A percentile compares a stretch with the other conserved stretches of the same genome.
Evolutionary conservation across 2,113 vertebrate species (phyloP).

Genomic region (Stegostoma tigrinum): DNA sequence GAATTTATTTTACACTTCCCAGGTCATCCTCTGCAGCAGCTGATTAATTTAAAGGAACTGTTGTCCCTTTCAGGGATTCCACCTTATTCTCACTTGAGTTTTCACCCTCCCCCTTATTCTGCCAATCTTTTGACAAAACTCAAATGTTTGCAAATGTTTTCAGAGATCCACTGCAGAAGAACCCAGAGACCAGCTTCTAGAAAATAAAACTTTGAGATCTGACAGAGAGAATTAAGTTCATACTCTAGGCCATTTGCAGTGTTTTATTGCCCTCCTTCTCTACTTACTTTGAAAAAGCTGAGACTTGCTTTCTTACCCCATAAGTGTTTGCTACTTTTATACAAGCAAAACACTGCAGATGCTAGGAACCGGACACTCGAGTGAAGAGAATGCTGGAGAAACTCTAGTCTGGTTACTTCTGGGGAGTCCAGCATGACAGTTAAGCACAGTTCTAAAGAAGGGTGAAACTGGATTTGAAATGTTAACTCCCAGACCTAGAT

Average conservation of each 20-base stretch:
- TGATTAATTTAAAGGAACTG: too few species aligned
- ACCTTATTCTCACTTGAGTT: neutral
- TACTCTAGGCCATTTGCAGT: neutral
- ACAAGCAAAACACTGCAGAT: too few species aligned
- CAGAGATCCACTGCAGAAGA: neutral
- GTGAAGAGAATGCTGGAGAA: too few species aligned
- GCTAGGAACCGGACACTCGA: too few species aligned
- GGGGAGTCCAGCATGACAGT: too few species aligned
- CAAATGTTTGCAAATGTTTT: neutral
- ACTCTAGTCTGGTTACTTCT: too few species aligned
- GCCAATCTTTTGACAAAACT: neutral
- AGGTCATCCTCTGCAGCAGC: neutral
- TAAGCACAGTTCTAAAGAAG: too few species aligned
- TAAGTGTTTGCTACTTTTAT: neutral
- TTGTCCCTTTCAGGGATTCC: too few species aligned
- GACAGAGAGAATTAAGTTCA: neutral
- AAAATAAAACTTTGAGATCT: neutral
- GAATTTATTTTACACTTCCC: neutral
- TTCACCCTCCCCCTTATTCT: neutral
- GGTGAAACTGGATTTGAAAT: too few species aligned
- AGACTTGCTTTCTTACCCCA: neutral
- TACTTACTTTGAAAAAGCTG: neutral
- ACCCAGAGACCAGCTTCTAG: neutral
- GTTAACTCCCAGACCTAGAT: too few species aligned
- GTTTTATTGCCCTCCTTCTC: neutral